Evolutionary conservation across 2,797 vertebrate genomes (phyloP).

Genomic region (Sphenodon punctatus): DNA sequence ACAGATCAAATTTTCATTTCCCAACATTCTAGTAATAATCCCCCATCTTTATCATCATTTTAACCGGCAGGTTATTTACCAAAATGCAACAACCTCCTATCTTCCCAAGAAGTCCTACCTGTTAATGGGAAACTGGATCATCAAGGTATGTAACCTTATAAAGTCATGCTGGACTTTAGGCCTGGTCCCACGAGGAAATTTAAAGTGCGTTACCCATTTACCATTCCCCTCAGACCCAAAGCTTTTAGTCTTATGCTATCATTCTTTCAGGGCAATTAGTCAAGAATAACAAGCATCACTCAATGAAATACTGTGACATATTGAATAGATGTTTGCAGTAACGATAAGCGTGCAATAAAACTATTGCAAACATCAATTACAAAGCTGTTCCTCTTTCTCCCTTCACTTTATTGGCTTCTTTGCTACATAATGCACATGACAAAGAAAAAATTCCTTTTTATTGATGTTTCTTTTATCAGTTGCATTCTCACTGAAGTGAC

Average conservation of each 20-base stretch:
- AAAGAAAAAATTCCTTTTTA: not conserved
- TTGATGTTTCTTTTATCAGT: not conserved
- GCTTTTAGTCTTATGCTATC: accelerated
- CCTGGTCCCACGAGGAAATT: not conserved
- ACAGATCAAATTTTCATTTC: not conserved
- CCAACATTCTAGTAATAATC: not conserved
- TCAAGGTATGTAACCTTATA: not conserved
- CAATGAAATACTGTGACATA: not conserved
- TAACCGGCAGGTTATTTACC: not conserved
- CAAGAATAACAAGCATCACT: not conserved
- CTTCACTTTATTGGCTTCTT: not conserved
- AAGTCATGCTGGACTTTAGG: not conserved
- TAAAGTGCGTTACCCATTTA: not conserved
- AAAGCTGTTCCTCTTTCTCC: not conserved
- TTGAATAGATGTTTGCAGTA: not conserved
- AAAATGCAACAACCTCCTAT: not conserved
- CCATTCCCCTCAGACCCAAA: not conserved
- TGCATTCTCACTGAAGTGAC: not conserved
- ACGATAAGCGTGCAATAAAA: not conserved
- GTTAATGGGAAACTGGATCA: not conserved
- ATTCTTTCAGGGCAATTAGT: not conserved
- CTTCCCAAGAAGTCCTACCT: accelerated
- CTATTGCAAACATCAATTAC: not conserved
- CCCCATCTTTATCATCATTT: not conserved
- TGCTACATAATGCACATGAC: not conserved